phyloP scores from a whole-genome alignment of 1,140 invertebrate genomes.

The Protaetia brevitarsis region DNA sequence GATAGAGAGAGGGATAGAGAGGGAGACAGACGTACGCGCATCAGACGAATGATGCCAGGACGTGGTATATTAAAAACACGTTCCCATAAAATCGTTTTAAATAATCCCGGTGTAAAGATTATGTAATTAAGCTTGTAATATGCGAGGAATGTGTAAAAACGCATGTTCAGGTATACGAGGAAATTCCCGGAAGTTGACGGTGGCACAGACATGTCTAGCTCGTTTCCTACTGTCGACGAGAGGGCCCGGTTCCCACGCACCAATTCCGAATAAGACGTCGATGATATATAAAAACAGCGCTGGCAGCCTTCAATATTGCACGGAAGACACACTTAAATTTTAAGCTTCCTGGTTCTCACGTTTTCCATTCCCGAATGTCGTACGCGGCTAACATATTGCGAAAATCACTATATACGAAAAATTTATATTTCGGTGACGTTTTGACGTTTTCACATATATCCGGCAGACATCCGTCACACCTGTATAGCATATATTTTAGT shows the following conservation, averaged over 20 bases:
- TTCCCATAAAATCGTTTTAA: too few relatives aligned
- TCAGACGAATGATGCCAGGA: too few relatives aligned
- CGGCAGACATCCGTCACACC: not conserved
- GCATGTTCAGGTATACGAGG: too few relatives aligned
- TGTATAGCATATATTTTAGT: not conserved
- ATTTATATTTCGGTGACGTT: not conserved
- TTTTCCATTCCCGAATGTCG: too few relatives aligned
- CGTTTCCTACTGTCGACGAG: not conserved
- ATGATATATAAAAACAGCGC: not conserved
- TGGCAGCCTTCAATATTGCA: not conserved
- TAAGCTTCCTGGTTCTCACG: conserved; percentile 6
- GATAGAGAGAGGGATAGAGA: too few relatives aligned
- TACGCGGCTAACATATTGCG: not conserved
- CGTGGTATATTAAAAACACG: too few relatives aligned
- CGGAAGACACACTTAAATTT: conserved; percentile 11
- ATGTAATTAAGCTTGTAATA: too few relatives aligned
- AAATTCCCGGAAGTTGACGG: not conserved
- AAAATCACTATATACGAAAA: not conserved
- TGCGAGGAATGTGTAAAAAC: too few relatives aligned
- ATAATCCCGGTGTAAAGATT: too few relatives aligned
- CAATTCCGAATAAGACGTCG: not conserved
- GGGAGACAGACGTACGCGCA: too few relatives aligned
- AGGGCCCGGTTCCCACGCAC: conserved; percentile 15
- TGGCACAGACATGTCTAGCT: not conserved
- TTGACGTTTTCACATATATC: not conserved